These are phyloP conservation scores for Reticulitermes speratus DNA, from an alignment of 1,140 invertebrate species.

Conservation along the genomic window DNA sequence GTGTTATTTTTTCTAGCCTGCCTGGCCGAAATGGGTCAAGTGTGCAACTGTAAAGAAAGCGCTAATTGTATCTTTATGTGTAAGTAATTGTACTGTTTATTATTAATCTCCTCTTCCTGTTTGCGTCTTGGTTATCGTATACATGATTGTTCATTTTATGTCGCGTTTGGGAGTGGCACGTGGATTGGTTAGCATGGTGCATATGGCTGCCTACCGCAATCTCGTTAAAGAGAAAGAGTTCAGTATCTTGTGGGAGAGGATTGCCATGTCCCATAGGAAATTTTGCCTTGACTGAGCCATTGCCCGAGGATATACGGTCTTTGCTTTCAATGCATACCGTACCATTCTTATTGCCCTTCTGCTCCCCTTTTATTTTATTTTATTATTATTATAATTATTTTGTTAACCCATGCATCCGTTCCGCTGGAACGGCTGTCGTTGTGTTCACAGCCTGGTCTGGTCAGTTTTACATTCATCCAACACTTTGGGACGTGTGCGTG, in stretches of 20 bases:
- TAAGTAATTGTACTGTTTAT: conserved; percentile 30
- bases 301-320: background rate
- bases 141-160: conserved; percentile 27
- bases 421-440: background rate
- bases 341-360: background rate
- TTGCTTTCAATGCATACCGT: background rate
- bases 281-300: background rate
- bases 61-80: conserved; percentile 34
- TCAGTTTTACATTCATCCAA: conserved; percentile 27
- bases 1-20: conserved; percentile 35
- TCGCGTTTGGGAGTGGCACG: background rate
- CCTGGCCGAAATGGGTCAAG: conserved; percentile 29
- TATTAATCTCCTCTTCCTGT: conserved; percentile 26
- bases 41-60: conserved; percentile 31
- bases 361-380: background rate
- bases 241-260: background rate
- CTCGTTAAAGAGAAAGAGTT: background rate
- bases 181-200: background rate
- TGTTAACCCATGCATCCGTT: background rate
- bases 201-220: background rate
- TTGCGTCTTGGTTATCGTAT: conserved; percentile 22
- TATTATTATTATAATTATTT: background rate
- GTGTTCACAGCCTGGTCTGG: conserved; percentile 14
- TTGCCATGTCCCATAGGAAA: background rate
- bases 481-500: conserved; percentile 15